Base-by-base conservation (phyloP, 2,888 invertebrate species). In the Orchestes rusci region DNA sequence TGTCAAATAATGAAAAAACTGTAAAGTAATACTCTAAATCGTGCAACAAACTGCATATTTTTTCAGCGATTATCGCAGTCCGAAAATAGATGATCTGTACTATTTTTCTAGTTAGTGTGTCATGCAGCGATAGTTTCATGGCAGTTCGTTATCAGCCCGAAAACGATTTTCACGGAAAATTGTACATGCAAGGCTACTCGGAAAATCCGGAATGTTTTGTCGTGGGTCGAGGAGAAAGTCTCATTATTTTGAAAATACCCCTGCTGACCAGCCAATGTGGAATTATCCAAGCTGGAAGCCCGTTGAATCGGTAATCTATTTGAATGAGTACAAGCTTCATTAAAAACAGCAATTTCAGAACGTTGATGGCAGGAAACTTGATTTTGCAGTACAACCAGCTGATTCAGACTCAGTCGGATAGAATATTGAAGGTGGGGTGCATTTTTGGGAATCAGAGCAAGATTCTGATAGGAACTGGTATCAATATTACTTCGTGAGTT, bases 321-420 rank as follows among this genome's bases (percentile, higher is more conserved):
- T 23, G 23, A 23, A 7, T 15, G 27, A 20, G 8, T 20, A 32
- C 1, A 30, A 30, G 13, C 4, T 12, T 10, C 7, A 10, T 30
- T 30, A 30, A n/a, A n/a, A n/a, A n/a, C n/a, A n/a, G n/a, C n/a
- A 28, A 16, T 59, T 60, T 52, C 58, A 87, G 87, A 59, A 84
- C 83, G 2, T 75, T 86, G 60, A 77, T 84, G 31, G 82, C 83
- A 59, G 81, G 80, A 16, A 77, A 84, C 60, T 74, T 90, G 56
- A 80, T 89, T 58, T 76, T 91, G 39, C 90, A 90, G 65, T 84
- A 84, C 66, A 89, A 90, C 68, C 79, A 82, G 0, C 79, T 88
- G 54, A 85, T 91, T 46, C 89, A 90, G 67, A 83, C 87, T 12
- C 81, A 86, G 46, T 87, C 86, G 0, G 91, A 91, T 68, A 77